Base-by-base conservation (phyloP, 2,888 invertebrate species). In the Cephus nigrinus region DNA sequence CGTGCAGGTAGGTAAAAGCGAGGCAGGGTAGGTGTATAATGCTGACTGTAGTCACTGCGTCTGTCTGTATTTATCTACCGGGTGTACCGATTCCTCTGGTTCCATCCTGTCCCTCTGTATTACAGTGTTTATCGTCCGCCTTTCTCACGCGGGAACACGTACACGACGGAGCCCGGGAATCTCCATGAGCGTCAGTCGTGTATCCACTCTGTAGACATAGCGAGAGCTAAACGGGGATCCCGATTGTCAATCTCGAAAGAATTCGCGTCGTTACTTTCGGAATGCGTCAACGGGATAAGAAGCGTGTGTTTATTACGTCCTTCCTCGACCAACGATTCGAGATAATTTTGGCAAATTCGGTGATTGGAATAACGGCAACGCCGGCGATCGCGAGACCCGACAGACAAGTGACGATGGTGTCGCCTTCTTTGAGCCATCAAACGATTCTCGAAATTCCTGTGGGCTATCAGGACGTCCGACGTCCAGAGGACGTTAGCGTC, bases 1-100 rank as follows among this genome's bases (percentile, higher is more conserved):
- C 89, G 86, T 87, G 87, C 89, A 90, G 90, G 90, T 90, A 90
- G 89, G 88, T 84, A 86, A 87, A 79, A 78, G 40, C 82, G 81
- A 84, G 84, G 82, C 84, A 85, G 85, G 84, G 83, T 85, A 86
- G 84, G 85, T 74, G 77, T 85, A 87, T 86, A 87, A 86, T 86
- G 83, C 86, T 88, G 87, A 88, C 88, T 88, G 88, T 88, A 87
- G 86, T 85, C 87, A 82, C 85, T 85, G 85, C 83, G 86, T 86
- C 85, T 86, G 77, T 83, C 80, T 81, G 85, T 85, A 83, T 84
- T 80, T 77, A 84, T 87, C 80, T 89, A 90, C 87, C 89, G 90
- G 90, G 90, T 90, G 90, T 85, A 78, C 82, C 77, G 68, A 77
- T 31, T 31, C 12, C 33, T 71, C 31, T 31, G 32, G 71, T 4